These are phyloP conservation scores for Bombus waltoni DNA, from an alignment of 1,140 invertebrate genomes.

Conservation along the genomic window DNA sequence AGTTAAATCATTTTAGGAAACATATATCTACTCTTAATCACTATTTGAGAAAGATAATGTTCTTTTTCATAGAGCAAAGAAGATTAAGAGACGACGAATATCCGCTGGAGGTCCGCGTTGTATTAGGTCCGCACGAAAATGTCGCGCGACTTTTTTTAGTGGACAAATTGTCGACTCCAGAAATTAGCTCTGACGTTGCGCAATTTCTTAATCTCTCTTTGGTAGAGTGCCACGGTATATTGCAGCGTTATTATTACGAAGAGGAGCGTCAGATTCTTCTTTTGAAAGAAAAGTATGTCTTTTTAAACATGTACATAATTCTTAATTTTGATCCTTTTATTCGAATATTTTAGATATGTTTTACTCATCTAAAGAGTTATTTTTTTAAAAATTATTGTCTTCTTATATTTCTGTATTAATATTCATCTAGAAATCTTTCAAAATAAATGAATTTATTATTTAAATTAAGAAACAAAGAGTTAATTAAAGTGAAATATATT, in stretches of 20 bases:
- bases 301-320: neutral
- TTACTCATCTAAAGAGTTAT: neutral
- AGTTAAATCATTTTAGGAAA: slow-evolving; percentile 53
- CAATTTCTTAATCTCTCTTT: slow-evolving; percentile 92
- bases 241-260: slow-evolving; percentile 90
- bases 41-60: slow-evolving; percentile 14
- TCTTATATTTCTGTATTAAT: neutral
- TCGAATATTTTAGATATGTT: neutral
- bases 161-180: slow-evolving; percentile 88
- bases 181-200: slow-evolving; percentile 91
- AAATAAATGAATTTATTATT: neutral
- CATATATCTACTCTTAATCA: neutral
- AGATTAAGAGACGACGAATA: slow-evolving; percentile 90
- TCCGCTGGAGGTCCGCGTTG: slow-evolving; percentile 90
- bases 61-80: slow-evolving; percentile 85
- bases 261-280: slow-evolving; percentile 88
- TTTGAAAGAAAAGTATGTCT: slow-evolving; percentile 88
- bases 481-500: no score
- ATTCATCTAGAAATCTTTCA: neutral
- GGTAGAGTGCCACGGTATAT: slow-evolving; percentile 90
- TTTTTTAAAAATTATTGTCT: neutral
- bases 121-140: slow-evolving; percentile 92
- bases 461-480: neutral
- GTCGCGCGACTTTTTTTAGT: slow-evolving; percentile 91
- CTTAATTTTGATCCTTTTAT: neutral